phyloP scores from a whole-genome alignment of 2,888 invertebrate species.

The Willowsia nigromaculata region DNA sequence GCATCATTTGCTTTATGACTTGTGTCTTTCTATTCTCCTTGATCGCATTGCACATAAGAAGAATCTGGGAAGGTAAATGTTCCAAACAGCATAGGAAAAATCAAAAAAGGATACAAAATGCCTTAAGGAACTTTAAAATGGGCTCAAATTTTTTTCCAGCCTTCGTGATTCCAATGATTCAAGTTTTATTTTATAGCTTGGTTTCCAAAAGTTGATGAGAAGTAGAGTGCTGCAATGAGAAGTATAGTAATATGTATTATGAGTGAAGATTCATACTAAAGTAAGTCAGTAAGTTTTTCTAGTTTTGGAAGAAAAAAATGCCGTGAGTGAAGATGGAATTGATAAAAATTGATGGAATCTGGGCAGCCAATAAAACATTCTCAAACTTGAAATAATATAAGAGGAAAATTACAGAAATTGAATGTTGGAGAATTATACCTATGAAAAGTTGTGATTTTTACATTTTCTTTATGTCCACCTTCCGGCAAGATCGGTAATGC shows the following conservation, averaged over 20 bases:
- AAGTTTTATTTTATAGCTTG: not conserved
- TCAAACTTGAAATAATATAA: not conserved
- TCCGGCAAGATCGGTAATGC: too few relatives aligned
- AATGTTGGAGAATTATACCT: not conserved
- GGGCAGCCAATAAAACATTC: not conserved
- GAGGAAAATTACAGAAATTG: not conserved
- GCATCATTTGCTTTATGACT: constrained; percentile 33
- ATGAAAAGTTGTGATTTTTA: not conserved
- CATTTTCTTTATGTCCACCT: too few relatives aligned
- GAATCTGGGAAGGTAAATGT: not conserved
- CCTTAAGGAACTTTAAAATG: not conserved
- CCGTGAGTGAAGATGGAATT: too few relatives aligned
- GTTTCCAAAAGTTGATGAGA: not conserved
- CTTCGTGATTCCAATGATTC: not conserved
- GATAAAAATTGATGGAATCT: not conserved
- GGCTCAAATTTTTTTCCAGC: not conserved
- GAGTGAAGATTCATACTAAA: not conserved
- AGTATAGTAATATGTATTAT: not conserved
- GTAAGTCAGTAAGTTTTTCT: not conserved
- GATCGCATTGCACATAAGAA: not conserved
- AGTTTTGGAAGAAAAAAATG: not conserved
- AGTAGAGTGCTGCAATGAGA: not conserved
- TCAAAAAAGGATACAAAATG: too few relatives aligned
- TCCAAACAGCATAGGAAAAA: not conserved
- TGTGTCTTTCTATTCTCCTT: not conserved